Evolutionary conservation across 2,797 vertebrate species (phyloP), one percentile per base, ranked within the genome.

Genomic region (Trachurus trachurus): DNA sequence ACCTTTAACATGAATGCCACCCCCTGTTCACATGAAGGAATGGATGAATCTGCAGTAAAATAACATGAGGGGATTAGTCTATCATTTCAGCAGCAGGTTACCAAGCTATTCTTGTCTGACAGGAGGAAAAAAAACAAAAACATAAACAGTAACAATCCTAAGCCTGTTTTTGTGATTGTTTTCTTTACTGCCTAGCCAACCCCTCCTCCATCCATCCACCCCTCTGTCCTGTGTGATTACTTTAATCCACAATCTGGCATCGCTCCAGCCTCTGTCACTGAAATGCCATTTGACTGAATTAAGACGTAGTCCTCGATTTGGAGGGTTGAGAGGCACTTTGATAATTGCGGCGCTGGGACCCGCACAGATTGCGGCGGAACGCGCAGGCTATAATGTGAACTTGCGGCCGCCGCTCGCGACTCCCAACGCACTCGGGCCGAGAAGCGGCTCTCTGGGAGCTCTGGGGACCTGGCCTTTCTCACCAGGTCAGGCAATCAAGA

Each of bases 161-260:
- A 87, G 37, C 78, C 71, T 86, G 71, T 87, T 88, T 88, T 85
- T 77, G 63, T 76, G 65, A 76, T 80, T 85, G 75, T 84, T 83
- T 85, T 78, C 79, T 87, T 87, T 79, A 59, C 73, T 63, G 31
- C 45, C 45, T 47, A 47, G 15, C 16, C 16, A 19, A 17, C 5
- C 16, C 21, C 63, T 13, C 10, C 66, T 39, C 68, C 21, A 34
- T 39, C 68, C 21, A 34, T 11, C 15, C 40, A n/a, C 50, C 2
- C 6, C 44, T 63, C 73, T 82, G 60, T 75, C 78, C 74, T 37
- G 13, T 71, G 85, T 89, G 93, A 93, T 95, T 95, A 94, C 79
- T 86, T 81, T 93, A 95, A 95, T 95, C 92, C 86, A 87, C 94
- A 93, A 94, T 94, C 93, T 93, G 83, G 85, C 79, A 85, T 22